phyloP scores from a whole-genome alignment of 2,797 vertebrate species.

The Microhierax caerulescens region DNA sequence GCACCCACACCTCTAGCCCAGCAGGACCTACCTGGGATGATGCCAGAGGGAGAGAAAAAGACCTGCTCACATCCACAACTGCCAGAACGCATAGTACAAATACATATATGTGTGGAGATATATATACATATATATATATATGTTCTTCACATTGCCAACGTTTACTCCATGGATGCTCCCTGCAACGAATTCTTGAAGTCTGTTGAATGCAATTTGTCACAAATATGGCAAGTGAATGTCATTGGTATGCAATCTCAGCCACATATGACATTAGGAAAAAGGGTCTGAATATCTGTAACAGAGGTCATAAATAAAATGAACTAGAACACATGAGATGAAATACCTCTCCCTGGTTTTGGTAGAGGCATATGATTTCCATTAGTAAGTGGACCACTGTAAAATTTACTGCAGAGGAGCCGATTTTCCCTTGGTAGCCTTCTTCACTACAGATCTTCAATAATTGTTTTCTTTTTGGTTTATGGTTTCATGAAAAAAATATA shows the following conservation, averaged over 20 bases:
- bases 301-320: conserved; percentile 24
- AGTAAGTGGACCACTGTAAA: neutral
- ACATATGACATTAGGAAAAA: neutral
- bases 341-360: neutral
- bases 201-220: neutral
- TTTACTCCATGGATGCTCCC: neutral
- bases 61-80: neutral
- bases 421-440: neutral
- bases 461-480: neutral
- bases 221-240: neutral
- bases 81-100: neutral
- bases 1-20: neutral
- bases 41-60: neutral
- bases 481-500: neutral
- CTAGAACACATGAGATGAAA: neutral
- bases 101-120: no score
- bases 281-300: neutral
- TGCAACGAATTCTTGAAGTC: neutral
- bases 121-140: neutral
- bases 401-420: neutral
- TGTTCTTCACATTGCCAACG: neutral
- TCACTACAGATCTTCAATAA: neutral
- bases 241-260: neutral
- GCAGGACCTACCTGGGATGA: neutral
- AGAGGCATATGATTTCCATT: conserved; percentile 15